Base-by-base conservation (phyloP, 2,797 vertebrate genomes). In the Heteromormyrus szaboi region DNA sequence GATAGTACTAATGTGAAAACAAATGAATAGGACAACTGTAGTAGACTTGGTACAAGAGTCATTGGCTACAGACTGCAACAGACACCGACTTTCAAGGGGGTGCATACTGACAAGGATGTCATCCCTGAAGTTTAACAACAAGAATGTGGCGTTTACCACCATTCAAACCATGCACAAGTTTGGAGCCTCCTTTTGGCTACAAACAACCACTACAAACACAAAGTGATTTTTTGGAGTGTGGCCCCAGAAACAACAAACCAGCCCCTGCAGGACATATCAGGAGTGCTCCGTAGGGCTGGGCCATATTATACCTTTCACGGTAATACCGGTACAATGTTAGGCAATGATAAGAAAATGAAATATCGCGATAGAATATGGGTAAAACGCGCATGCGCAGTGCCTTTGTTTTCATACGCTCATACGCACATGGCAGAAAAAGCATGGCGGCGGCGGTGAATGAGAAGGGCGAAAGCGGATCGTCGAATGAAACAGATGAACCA, bases 101-200 rank as follows among this genome's bases (percentile, higher is more conserved):
- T 29, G 25, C 9, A 81, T 87, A 88, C 90, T 91, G 91, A 90
- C 88, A 90, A 90, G 93, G 91, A 93, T 14, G 87, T 91, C 90
- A 91, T 92, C 91, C 90, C 89, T 88, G 88, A 92, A 91, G 93
- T 93, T 92, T 92, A 92, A 92, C 41, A 85, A 87, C 89, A 79
- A 88, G 89, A 29, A 68, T 33, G 62, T 29, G 62, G 9, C 14
- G 9, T 68, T 33, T 29, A 33, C 62, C 62, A 68, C 25, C 25
- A 68, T 25, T 68, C 65, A 72, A 72, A 72, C 11, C 65, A 68
- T 68, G 62, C 62, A 12, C 3, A 72, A 33, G 65, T 33, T 37
- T 33, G 29, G 29, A 14, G 29, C 65, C 65, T 12, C 65, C 12
- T 72, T 33, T 72, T 72, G 65, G 29, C 65, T 72, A 14, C 65